These are phyloP conservation scores for Nannoperca australis DNA, from an alignment of 2,797 vertebrate species.

Conservation along the genomic window DNA sequence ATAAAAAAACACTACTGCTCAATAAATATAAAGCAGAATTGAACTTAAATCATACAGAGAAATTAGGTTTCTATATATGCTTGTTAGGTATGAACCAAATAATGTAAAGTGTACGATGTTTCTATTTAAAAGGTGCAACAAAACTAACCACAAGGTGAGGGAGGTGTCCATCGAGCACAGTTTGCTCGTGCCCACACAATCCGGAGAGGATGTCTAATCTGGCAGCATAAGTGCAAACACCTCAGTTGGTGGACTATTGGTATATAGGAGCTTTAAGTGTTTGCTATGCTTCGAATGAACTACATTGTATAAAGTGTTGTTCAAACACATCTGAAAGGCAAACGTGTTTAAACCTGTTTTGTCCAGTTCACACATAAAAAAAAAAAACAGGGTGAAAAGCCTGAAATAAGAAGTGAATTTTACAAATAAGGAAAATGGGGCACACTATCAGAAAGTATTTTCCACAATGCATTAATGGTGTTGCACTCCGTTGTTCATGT, in stretches of 20 bases:
- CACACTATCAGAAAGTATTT: not conserved
- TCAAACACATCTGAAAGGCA: not conserved
- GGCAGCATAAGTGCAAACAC: not conserved
- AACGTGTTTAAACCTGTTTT: not conserved
- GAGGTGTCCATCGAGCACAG: not conserved
- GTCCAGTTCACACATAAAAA: not conserved
- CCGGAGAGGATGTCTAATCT: not conserved
- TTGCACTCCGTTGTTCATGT: not conserved
- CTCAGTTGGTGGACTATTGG: not conserved
- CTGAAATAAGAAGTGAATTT: not conserved
- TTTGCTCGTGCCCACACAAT: not conserved
- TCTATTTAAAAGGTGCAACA: not conserved
- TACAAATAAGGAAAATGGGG: not conserved
- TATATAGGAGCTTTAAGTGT: not conserved
- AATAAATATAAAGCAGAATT: constrained; percentile 33
- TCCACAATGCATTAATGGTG: not conserved
- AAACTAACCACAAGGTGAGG: not conserved
- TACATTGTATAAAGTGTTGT: not conserved
- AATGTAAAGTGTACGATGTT: not conserved
- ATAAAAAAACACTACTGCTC: not conserved
- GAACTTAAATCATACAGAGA: constrained; percentile 24
- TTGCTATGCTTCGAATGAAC: not conserved
- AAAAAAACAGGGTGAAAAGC: not conserved
- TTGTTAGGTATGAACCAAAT: not conserved
- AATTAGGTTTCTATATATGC: no score